Evolutionary conservation across 1,140 invertebrate genomes (phyloP), one percentile per base, ranked within the genome.

Genomic region (Musca domestica): DNA sequence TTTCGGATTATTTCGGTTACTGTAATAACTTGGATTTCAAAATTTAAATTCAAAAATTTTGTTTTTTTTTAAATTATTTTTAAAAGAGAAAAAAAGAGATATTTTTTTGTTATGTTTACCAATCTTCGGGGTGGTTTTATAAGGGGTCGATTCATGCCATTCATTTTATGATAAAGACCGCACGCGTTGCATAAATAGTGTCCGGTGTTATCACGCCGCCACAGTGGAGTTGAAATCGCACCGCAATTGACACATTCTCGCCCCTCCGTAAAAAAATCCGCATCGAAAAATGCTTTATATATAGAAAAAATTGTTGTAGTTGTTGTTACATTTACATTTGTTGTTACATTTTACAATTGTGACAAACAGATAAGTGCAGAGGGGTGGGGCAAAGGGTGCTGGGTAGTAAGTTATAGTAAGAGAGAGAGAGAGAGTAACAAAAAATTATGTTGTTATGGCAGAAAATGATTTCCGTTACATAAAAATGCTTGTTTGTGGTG

Each of bases 131-230:
- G 89, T 85, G 91, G 92, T 86, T 92, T 93, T 72, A 92, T 88
- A 74, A 94, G 86, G 69, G 93, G 92, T 75, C 93, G 88, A 87
- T 94, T 94, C 89, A 93, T 93, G 83, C 94, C 92, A 85, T 97
- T 96, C 90, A 95, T 94, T 89, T 95, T 95, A 87, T 93, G 91
- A 87, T 96, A 96, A 72, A 96, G 90, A 75, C 95, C 92, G 87
- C 96, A 98, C 69, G 96, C 96, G 87, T 98, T 98, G 89, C 96
- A 98, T 75, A 98, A 88, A 87, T 98, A 98, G 86, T 98, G 95
- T 68, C 96, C 96, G 71, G 95, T 97, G 76, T 94, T 93, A 86
- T 98, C 96, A 76, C 96, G 87, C 72, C 96, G 90, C 96, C 96
- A 99, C 69, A 99, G 87, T 69, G 96, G 96, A 70, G 96, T 98